Base-by-base conservation (phyloP, 37 sponge, comb jelly and placozoan genomes). In the Haliclona indistincta region DNA sequence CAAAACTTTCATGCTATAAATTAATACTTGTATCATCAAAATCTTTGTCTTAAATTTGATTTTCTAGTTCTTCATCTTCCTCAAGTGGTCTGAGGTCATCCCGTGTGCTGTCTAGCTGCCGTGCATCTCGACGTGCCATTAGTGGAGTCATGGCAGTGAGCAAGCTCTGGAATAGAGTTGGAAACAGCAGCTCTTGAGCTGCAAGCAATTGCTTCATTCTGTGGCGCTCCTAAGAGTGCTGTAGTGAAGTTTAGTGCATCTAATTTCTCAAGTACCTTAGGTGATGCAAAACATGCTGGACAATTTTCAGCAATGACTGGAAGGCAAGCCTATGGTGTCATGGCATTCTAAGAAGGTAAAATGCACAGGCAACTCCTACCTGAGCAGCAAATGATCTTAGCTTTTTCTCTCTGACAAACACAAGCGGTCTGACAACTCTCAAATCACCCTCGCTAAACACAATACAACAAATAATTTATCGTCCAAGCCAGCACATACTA, bases 251-350 rank as follows among this genome's bases (percentile, higher is more conserved):
- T n/a, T n/a, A n/a, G n/a, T n/a, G n/a, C n/a, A n/a, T n/a, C n/a
- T n/a, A n/a, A n/a, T n/a, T n/a, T n/a, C n/a, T n/a, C n/a, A n/a
- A n/a, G 22, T 49, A 92, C 93, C 85, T 91, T 95, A 20, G 96
- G 96, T 0, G 89, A 87, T 51, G 91, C 96, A 62, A 95, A 95
- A 65, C 96, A 95, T 25, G 96, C 96, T 38, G 96, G 96, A 73
- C 96, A 95, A 62, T 95, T 95, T 67, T 95, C 96, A 35, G 96
- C 37, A 29, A 95, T 95, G 26, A 95, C 87, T n/a, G 96, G 96
- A 33, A 95, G 67, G 22, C 78, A 75, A 33, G 60, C 49, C 26
- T 63, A 29, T 52, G 44, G 54, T 4, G 75, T 74, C 58, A 80
- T 81, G 35, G 1, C 26, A 38, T n/a, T n/a, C n/a, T n/a, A n/a